These are phyloP conservation scores for Euborellia annulipes DNA, from an alignment of 1,140 invertebrate species.

Conservation along the genomic window DNA sequence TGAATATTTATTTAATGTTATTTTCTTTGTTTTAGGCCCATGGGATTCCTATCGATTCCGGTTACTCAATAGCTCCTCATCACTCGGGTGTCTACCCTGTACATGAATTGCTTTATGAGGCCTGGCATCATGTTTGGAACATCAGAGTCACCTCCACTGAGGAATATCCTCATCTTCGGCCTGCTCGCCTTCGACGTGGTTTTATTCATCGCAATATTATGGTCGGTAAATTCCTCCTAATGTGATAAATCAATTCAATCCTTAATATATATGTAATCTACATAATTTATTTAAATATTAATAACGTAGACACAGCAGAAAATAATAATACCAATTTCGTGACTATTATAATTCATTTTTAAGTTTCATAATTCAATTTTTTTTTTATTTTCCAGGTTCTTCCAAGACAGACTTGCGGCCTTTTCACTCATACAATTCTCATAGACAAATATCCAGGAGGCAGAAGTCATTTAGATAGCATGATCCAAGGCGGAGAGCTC, in stretches of 20 bases:
- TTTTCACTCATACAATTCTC: conserved; percentile 95
- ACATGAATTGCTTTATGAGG: conserved; percentile 85
- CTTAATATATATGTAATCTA: too few relatives aligned
- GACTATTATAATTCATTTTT: too few relatives aligned
- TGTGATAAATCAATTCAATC: too few relatives aligned
- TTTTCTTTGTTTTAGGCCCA: conserved; percentile 32
- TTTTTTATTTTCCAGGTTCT: conserved; percentile 43
- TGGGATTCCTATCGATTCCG: conserved; percentile 68
- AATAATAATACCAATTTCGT: too few relatives aligned
- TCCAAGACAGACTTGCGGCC: conserved; percentile 92
- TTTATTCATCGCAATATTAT: conserved; percentile 92
- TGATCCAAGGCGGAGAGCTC: conserved; percentile 91
- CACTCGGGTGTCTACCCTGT: conserved; percentile 98
- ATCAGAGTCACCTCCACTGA: conserved; percentile 94
- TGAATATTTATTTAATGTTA: too few relatives aligned
- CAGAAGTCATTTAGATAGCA: conserved; percentile 71
- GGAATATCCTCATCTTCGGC: conserved; percentile 94
- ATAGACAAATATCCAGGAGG: conserved; percentile 90
- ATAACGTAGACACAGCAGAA: too few relatives aligned
- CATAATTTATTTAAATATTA: too few relatives aligned
- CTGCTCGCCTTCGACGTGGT: conserved; percentile 57
- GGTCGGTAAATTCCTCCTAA: too few relatives aligned
- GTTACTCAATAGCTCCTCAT: conserved; percentile 95
- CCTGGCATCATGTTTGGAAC: conserved; percentile 95
- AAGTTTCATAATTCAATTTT: too few relatives aligned